phyloP scores from a whole-genome alignment of 2,113 vertebrate genomes.

The Epinephelus lanceolatus region DNA sequence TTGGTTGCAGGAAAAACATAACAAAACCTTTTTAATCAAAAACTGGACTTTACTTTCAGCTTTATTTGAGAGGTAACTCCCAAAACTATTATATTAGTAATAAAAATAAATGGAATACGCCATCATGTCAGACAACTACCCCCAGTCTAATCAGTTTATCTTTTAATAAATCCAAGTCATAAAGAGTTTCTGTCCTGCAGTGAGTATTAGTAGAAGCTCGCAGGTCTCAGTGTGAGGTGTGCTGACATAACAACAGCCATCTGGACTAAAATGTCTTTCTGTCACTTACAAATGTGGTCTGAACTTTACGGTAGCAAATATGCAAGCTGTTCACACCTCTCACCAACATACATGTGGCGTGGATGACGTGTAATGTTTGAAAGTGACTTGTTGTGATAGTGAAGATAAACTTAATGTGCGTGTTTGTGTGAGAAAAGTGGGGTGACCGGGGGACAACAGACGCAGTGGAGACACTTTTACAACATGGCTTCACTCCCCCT shows the following conservation, averaged over 20 bases:
- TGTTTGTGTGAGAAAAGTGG: constrained; percentile 42
- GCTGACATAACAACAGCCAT: constrained; percentile 67
- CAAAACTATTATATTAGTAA: neutral
- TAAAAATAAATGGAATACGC: neutral
- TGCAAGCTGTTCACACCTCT: constrained; percentile 74
- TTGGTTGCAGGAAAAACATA: neutral
- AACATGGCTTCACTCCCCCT: constrained; percentile 41
- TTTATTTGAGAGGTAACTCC: neutral
- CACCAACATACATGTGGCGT: constrained; percentile 59
- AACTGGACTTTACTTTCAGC: neutral
- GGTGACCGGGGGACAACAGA: constrained; percentile 38
- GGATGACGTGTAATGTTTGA: constrained; percentile 63
- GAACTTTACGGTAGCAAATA: constrained; percentile 68
- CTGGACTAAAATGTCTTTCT: constrained; percentile 66
- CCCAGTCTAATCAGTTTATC: neutral
- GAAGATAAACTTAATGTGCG: constrained; percentile 17
- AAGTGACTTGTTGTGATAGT: constrained; percentile 44
- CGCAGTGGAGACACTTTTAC: constrained; percentile 63
- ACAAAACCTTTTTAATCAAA: neutral
- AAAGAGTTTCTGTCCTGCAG: constrained; percentile 8
- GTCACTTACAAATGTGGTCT: constrained; percentile 61
- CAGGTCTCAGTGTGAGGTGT: constrained; percentile 52
- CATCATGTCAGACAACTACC: neutral
- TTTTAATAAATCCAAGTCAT: neutral
- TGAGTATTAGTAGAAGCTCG: constrained; percentile 1